Percentiles rank a stretch among this genome's conserved stretches.
Evolutionary conservation across 2,113 vertebrate genomes (phyloP).

Genomic region (Nothoprocta perdicaria): DNA sequence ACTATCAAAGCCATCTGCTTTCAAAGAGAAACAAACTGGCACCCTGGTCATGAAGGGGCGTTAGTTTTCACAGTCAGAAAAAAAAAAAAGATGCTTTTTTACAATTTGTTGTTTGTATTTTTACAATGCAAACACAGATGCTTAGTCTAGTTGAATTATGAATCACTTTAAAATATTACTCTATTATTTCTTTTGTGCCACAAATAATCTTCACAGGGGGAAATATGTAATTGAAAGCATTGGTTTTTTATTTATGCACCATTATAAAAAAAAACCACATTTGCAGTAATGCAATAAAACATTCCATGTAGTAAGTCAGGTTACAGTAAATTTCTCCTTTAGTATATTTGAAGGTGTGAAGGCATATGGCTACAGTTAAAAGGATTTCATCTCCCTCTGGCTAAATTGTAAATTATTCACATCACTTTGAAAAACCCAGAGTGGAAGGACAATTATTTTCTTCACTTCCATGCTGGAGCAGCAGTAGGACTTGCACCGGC

Average conservation of each 20-base stretch:
- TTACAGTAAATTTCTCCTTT: not conserved
- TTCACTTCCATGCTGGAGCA: not conserved
- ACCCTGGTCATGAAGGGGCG: not conserved
- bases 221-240: not conserved
- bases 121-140: not conserved
- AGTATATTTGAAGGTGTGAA: not conserved
- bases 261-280: not conserved
- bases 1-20: not conserved
- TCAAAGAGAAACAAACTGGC: not conserved
- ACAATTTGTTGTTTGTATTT: not conserved
- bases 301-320: not conserved
- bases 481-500: not conserved
- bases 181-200: not conserved
- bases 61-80: not conserved
- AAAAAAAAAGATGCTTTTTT: not conserved
- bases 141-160: not conserved
- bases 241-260: not conserved
- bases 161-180: not conserved
- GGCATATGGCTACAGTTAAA: not conserved
- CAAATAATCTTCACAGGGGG: not conserved
- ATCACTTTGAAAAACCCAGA: not conserved
- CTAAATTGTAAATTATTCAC: not conserved
- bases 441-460: not conserved
- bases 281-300: not conserved
- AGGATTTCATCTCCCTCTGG: not conserved